Conservation (phyloP, 1,140 invertebrate species). For the Scaptomyza graminum region DNA sequence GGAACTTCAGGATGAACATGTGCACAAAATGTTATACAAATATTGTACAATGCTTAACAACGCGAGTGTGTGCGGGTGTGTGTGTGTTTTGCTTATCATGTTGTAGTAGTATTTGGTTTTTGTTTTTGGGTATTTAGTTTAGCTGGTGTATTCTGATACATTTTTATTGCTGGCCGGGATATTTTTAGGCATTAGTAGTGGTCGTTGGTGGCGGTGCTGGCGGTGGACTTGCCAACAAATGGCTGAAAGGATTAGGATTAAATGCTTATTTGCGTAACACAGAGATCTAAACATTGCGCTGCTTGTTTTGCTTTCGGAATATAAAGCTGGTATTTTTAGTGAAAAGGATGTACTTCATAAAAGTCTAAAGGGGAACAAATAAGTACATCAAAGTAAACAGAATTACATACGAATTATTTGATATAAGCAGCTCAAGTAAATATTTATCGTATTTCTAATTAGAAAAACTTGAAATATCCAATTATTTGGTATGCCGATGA, state of each 20-base stretch:
- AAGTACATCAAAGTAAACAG: no score
- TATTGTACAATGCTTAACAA: slow-evolving; percentile 38
- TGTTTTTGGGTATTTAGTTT: slow-evolving; percentile 32
- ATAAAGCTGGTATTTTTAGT: background rate
- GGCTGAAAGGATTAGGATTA: slow-evolving; percentile 14
- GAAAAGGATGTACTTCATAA: no score
- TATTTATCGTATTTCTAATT: no score
- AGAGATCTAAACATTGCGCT: slow-evolving; percentile 1
- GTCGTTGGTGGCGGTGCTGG: background rate
- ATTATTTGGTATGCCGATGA: background rate
- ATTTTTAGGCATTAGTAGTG: background rate
- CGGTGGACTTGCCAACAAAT: background rate
- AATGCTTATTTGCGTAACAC: slow-evolving; percentile 10
- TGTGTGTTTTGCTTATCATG: slow-evolving; percentile 27
- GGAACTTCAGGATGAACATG: slow-evolving; percentile 45
- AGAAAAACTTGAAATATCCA: background rate
- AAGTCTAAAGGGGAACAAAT: no score
- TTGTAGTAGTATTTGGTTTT: background rate
- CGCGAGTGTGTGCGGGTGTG: slow-evolving; percentile 25
- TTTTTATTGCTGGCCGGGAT: slow-evolving; percentile 5
- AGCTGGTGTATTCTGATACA: slow-evolving; percentile 21
- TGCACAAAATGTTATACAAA: slow-evolving; percentile 50
- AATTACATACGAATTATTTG: no score
- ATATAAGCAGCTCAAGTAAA: no score
- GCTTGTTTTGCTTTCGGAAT: background rate